These are phyloP conservation scores for Scytalopus superciliaris DNA, from an alignment of 2,113 vertebrate species.

Conservation along the genomic window DNA sequence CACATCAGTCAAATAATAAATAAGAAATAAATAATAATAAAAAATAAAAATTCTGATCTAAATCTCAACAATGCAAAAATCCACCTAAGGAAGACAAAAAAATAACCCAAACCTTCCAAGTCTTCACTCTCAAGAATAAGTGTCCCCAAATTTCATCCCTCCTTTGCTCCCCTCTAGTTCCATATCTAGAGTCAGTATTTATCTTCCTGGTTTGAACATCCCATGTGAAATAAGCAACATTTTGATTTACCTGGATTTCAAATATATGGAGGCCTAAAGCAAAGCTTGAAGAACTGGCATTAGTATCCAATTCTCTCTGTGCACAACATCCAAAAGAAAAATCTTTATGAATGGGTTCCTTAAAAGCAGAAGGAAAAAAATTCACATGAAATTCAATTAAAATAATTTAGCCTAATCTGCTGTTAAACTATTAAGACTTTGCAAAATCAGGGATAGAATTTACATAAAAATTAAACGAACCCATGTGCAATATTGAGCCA, in stretches of 20 bases:
- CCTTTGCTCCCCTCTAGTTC: neutral
- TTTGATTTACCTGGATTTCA: neutral
- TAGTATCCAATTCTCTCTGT: neutral
- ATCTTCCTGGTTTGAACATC: neutral
- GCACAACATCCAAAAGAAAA: neutral
- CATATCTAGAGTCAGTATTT: neutral
- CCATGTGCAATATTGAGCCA: constrained; percentile 28
- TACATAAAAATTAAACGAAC: constrained; percentile 70
- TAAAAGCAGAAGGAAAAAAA: constrained; percentile 27
- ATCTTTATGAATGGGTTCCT: neutral
- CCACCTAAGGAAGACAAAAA: neutral
- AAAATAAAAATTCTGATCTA: neutral
- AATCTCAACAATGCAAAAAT: neutral
- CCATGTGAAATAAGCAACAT: neutral
- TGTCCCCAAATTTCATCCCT: no score
- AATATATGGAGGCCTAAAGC: neutral
- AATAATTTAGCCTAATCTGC: constrained; percentile 59
- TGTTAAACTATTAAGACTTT: constrained; percentile 63
- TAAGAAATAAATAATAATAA: neutral
- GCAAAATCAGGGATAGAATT: constrained; percentile 50
- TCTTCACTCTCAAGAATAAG: neutral
- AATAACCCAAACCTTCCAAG: rapidly evolving
- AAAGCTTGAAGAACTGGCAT: neutral
- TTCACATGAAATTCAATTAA: constrained; percentile 44
- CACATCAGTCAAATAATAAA: neutral